A percentile compares a stretch with the other conserved stretches of the same genome.
phyloP scores from a whole-genome alignment of 1,140 invertebrate species.

The Babylonia areolata region DNA sequence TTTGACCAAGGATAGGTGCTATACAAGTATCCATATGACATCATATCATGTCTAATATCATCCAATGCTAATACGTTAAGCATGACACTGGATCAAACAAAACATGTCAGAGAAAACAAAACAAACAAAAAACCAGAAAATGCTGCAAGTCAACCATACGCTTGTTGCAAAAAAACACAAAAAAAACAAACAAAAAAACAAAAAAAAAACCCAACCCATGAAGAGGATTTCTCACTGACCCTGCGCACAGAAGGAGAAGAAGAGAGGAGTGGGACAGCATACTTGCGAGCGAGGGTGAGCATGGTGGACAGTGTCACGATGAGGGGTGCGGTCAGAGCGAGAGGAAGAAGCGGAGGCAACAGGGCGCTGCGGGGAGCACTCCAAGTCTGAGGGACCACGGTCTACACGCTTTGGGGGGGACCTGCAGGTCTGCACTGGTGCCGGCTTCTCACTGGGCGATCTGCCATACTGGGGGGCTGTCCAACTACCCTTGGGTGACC shows the following conservation, averaged over 20 bases:
- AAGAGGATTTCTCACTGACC: too few relatives aligned
- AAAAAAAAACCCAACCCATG: too few relatives aligned
- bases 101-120: too few relatives aligned
- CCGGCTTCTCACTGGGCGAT: not conserved
- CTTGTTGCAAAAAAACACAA: too few relatives aligned
- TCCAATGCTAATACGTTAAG: too few relatives aligned
- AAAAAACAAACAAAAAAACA: too few relatives aligned
- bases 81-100: too few relatives aligned
- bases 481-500: not conserved
- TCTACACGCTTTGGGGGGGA: not conserved
- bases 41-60: too few relatives aligned
- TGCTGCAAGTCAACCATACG: too few relatives aligned
- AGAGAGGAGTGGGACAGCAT: not conserved
- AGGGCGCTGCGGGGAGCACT: not conserved
- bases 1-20: too few relatives aligned
- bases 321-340: constrained; percentile 30
- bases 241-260: not conserved
- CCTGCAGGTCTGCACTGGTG: not conserved
- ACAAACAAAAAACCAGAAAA: too few relatives aligned
- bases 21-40: too few relatives aligned
- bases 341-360: constrained; percentile 12
- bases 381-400: not conserved
- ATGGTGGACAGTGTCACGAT: constrained; percentile 26
- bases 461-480: not conserved
- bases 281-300: constrained; percentile 33